Base-by-base conservation (phyloP, 2,797 vertebrate species). In the Falco rusticolus region DNA sequence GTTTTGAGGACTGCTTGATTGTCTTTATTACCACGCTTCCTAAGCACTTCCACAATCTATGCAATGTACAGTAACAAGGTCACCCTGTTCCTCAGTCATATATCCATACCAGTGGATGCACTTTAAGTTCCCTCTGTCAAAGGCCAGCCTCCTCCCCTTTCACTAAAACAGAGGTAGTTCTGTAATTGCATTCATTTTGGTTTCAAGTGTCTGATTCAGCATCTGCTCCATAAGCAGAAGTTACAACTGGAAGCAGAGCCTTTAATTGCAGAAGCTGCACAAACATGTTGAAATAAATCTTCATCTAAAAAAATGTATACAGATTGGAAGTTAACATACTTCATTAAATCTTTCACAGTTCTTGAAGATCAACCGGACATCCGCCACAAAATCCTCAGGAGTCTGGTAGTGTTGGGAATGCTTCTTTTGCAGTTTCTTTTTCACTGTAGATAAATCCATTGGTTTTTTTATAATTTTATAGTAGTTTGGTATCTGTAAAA, bases 261-360 rank as follows among this genome's bases (percentile, higher is more conserved):
- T 77, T 78, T 39, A 64, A 51, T 0, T 64, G 71, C 21, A 90
- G 54, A 75, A 91, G 64, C 56, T 93, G 69, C 66, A 91, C 47
- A 76, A 74, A 4, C 19, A 51, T 2, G 22, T 5, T 50, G 61
- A 89, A 80, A 71, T 34, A 60, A 71, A 74, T 14, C 64, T 85
- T 17, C 6, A 66, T 10, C 60, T 71, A 22, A n/a, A n/a, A 8
- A 53, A 10, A 20, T 20, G 24, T 83, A 89, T 69, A 92, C 25
- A 96, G 94, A 94, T 97, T 97, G 93, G 96, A 98, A 98, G 97
- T 92, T 98, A 98, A 98, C 99, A 98, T 99, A 99, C 99, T 99
- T 99, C 99, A 93, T 99, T 99, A 98, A 99, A 99, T 97, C 99
- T 99, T 97, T 99, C 99, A 98, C 99, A 99, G 98, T 99, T 99